Base-by-base conservation (phyloP, 1,140 invertebrate species). In the Pararge aegeria region DNA sequence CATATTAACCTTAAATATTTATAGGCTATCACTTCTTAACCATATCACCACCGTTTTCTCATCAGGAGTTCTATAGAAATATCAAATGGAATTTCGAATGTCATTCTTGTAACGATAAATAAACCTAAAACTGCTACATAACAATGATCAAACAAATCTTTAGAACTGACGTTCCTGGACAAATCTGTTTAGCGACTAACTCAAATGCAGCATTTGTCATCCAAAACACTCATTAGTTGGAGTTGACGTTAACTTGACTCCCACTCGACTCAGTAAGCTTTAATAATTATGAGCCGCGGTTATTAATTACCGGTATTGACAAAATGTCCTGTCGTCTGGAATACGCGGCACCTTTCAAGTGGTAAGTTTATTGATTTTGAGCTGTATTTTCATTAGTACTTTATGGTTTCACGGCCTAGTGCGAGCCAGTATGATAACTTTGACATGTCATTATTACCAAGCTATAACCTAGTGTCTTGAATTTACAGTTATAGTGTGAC, bases 221-320 rank as follows among this genome's bases (percentile, higher is more conserved):
- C 73, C 71, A 62, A 70, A 83, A 73, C 72, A 75, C 73, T 86
- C 83, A 86, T 89, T 89, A 82, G 86, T 87, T 72, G 68, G 67
- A 79, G 74, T 71, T 83, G 81, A 86, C 83, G 80, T 81, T 83
- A 85, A 87, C 80, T 87, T 83, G 82, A 88, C 78, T 68, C 76
- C 68, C 67, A 75, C 78, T 75, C 70, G 71, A 46, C 63, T 82
- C 69, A 59, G 72, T 79, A 79, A 85, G 81, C 80, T 83, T 82
- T 80, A 78, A 86, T 84, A 85, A 88, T 88, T 84, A 82, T 81
- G 83, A 78, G 72, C 73, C 68, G 58, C 68, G 63, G 72, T 80
- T 80, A 87, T 87, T 87, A 85, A 87, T 87, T 83, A 85, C 73
- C 78, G 70, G 57, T 87, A 85, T 85, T 85, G 82, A 85, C 78